Evolutionary conservation across 2,888 invertebrate genomes (phyloP), one percentile per base, ranked within the genome.

Genomic region (Sipha maydis): DNA sequence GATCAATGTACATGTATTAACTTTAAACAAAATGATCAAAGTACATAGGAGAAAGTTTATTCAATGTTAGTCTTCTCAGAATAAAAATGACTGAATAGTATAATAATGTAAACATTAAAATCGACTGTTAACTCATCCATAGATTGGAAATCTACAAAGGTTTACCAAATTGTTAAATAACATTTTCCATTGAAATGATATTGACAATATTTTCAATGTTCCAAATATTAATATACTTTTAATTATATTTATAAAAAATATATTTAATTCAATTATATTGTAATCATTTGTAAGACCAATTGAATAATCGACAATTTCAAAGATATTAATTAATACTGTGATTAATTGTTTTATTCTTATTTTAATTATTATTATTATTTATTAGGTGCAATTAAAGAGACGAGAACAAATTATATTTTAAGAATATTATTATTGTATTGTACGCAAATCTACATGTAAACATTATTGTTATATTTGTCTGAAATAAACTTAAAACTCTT

Each of bases 81-180:
- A 76, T 28, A 76, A 28, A 76, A 75, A 69, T 31, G 77, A 85
- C 85, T 85, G 77, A 69, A 85, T 85, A 77, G 77, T 25, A 75
- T 75, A 54, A 56, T 76, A 84, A 76, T 84, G 56, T 84, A 41
- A 84, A 84, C 28, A 31, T 67, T 67, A 67, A 21, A 84, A 84
- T 21, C 38, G 34, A 34, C 3, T 17, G 54, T 83, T 5, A 69
- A 69, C 67, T 82, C 41, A 34, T 69, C 28, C 69, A 28, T 71
- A 17, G 31, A 71, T 31, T 41, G 41, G 28, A 31, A 25, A n/a
- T 21, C 1, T 82, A 31, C 28, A 48, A 41, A 25, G 21, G 28
- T 28, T 48, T 82, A 28, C 9, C 61, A 82, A 69, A 82, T 17
- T 82, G 25, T 67, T 19, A 3, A 9, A n/a, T 41, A 67, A 41